Percentiles rank a stretch among this genome's conserved stretches.
phyloP scores from a whole-genome alignment of 2,888 invertebrate species.

The Pocota personata region DNA sequence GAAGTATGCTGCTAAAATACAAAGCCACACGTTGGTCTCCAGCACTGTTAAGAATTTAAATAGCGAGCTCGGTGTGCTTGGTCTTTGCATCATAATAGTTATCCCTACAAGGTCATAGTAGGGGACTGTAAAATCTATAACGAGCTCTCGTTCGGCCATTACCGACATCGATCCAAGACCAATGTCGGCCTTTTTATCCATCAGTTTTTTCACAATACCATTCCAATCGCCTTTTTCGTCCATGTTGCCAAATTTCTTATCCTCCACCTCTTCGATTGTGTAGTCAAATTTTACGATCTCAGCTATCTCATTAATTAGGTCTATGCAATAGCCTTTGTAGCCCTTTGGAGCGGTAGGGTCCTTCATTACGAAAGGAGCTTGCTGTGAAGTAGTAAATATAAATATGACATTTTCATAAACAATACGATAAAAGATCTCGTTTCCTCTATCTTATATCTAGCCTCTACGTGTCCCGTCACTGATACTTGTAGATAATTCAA shows the following conservation, averaged over 20 bases:
- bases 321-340: slow-evolving; percentile 96
- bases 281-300: slow-evolving; percentile 94
- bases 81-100: slow-evolving; percentile 96
- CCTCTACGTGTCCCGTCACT: too few species aligned
- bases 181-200: slow-evolving; percentile 95
- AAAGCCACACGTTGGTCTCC: slow-evolving; percentile 98
- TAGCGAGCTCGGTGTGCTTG: slow-evolving; percentile 93
- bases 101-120: slow-evolving; percentile 99
- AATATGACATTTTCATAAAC: too few species aligned
- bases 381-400: slow-evolving; percentile 83
- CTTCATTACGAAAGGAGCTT: slow-evolving; percentile 92
- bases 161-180: slow-evolving; percentile 97
- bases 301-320: slow-evolving; percentile 94
- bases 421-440: too few species aligned
- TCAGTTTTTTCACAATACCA: slow-evolving; percentile 91
- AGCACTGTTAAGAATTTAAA: slow-evolving; percentile 98
- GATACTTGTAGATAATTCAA: too few species aligned
- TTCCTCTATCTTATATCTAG: too few species aligned
- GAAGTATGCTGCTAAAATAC: slow-evolving; percentile 96
- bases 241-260: slow-evolving; percentile 94
- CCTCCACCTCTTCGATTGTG: slow-evolving; percentile 91
- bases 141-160: slow-evolving; percentile 98
- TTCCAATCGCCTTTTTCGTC: slow-evolving; percentile 93
- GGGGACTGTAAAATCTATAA: slow-evolving; percentile 98
- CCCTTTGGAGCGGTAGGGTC: slow-evolving; percentile 87